Evolutionary conservation across 2,797 vertebrate species (phyloP).

Genomic region (Oreochromis mossambicus): DNA sequence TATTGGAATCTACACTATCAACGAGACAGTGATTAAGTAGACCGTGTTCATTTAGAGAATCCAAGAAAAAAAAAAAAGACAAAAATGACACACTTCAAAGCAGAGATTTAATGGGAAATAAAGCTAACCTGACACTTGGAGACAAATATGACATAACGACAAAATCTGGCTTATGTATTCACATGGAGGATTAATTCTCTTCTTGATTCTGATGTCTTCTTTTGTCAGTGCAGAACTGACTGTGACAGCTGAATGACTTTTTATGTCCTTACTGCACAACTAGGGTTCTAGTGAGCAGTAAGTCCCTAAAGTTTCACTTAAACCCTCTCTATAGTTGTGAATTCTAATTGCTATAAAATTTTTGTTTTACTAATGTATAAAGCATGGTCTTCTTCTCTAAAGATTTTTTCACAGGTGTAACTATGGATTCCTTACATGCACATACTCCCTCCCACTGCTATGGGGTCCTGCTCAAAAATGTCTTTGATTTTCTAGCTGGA

Average conservation of each 20-base stretch:
- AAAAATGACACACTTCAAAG: neutral
- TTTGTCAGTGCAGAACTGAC: conserved; percentile 73
- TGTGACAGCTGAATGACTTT: conserved; percentile 65
- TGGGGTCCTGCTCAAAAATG: neutral
- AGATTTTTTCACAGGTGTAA: neutral
- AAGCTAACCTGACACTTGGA: conserved; percentile 26
- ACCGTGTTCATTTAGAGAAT: neutral
- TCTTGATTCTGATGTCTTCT: conserved; percentile 80
- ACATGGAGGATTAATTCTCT: conserved; percentile 83
- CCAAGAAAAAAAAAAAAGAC: neutral
- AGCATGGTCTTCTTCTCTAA: neutral
- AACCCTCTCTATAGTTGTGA: neutral
- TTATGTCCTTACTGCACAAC: neutral
- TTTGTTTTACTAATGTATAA: neutral
- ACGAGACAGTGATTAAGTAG: neutral
- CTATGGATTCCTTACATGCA: neutral
- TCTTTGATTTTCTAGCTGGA: conserved; percentile 18
- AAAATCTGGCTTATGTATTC: conserved; percentile 73
- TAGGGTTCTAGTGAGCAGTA: neutral
- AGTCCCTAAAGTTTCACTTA: neutral
- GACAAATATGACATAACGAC: conserved; percentile 5
- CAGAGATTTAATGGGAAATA: neutral
- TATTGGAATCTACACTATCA: neutral
- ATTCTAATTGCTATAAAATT: neutral
- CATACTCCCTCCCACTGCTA: neutral